phyloP scores from a whole-genome alignment of 2,113 vertebrate species.

The Perccottus glenii region DNA sequence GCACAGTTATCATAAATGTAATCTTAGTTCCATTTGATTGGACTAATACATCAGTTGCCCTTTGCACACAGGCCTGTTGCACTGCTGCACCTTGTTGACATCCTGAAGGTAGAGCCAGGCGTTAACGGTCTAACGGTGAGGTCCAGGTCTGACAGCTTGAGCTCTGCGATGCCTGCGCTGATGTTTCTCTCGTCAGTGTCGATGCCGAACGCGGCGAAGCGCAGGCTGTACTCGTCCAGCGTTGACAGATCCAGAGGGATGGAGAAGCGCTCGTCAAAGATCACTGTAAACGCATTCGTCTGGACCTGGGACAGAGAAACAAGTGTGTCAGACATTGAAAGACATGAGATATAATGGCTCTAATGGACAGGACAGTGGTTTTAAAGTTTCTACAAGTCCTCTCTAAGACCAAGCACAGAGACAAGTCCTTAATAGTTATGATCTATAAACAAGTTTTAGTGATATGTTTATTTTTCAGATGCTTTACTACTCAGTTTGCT shows the following conservation, averaged over 20 bases:
- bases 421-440: too few relatives aligned
- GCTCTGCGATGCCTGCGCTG: slow-evolving; percentile 88
- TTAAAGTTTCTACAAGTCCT: too few relatives aligned
- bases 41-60: neutral
- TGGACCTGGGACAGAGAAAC: slow-evolving; percentile 80
- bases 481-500: too few relatives aligned
- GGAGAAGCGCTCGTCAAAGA: slow-evolving; percentile 92
- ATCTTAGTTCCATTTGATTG: too few relatives aligned
- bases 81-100: slow-evolving; percentile 85
- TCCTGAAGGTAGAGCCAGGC: slow-evolving; percentile 98
- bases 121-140: slow-evolving; percentile 86
- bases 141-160: slow-evolving; percentile 92
- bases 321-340: neutral
- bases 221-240: slow-evolving; percentile 89
- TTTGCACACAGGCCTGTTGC: neutral
- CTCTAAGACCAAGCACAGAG: too few relatives aligned
- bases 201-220: slow-evolving; percentile 89
- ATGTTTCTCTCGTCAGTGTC: slow-evolving; percentile 88
- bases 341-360: neutral
- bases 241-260: slow-evolving; percentile 82
- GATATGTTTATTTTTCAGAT: too few relatives aligned
- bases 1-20: neutral
- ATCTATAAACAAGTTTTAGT: too few relatives aligned
- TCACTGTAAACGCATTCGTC: slow-evolving; percentile 86
- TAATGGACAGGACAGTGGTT: too few relatives aligned